Percentiles rank a stretch among this genome's conserved stretches.
These are phyloP conservation scores for Poecile atricapillus DNA, from an alignment of 2,113 vertebrate genomes.

Conservation along the genomic window DNA sequence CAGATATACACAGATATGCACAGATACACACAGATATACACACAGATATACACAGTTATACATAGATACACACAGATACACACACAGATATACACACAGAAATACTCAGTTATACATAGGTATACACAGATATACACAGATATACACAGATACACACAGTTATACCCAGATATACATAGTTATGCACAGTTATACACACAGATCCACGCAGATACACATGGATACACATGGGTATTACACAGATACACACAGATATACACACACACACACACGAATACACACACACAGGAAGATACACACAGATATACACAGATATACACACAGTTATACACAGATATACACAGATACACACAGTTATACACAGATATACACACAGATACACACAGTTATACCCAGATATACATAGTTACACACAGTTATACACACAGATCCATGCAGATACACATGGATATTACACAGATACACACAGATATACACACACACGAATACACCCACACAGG, in stretches of 20 bases:
- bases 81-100: too few species aligned
- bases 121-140: background rate
- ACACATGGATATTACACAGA: background rate
- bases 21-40: too few species aligned
- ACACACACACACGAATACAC: background rate
- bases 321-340: too few species aligned
- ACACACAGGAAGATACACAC: background rate
- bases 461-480: background rate
- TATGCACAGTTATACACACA: background rate
- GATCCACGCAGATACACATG: background rate
- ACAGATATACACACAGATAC: background rate
- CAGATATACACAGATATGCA: background rate
- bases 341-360: rapidly evolving
- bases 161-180: too few species aligned
- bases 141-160: background rate
- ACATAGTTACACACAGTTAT: too few species aligned
- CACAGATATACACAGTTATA: too few species aligned
- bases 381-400: too few species aligned
- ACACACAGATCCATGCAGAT: too few species aligned
- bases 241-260: background rate
- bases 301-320: background rate
- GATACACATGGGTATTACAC: too few species aligned
- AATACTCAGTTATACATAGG: background rate
- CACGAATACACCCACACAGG: too few species aligned
- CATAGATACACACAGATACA: background rate